phyloP scores from a whole-genome alignment of 2,888 invertebrate species.

The Hydrotaea cyrtoneurina region DNA sequence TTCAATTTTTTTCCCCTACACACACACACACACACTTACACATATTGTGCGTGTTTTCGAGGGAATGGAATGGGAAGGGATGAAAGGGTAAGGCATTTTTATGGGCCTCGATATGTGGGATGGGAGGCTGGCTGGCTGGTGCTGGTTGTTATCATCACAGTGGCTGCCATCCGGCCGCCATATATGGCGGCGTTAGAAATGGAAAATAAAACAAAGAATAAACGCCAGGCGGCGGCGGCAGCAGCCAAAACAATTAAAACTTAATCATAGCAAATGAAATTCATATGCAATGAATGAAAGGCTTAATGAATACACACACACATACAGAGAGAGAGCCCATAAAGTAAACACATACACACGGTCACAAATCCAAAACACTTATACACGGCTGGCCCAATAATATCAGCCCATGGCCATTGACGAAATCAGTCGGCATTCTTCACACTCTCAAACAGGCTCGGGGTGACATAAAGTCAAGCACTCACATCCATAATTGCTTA shows the following conservation, averaged over 20 bases:
- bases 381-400: too few relatives aligned
- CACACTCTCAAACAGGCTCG: too few relatives aligned
- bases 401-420: too few relatives aligned
- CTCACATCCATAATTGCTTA: constrained; percentile 42
- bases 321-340: too few relatives aligned
- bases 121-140: not conserved
- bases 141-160: not conserved
- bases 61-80: too few relatives aligned
- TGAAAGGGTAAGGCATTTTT: not conserved
- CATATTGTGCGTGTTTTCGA: not conserved
- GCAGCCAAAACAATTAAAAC: constrained; percentile 43
- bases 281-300: constrained; percentile 43
- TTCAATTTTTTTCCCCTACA: not conserved
- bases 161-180: not conserved
- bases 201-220: constrained; percentile 1
- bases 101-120: not conserved
- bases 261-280: constrained; percentile 46
- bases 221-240: not conserved
- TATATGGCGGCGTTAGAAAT: not conserved
- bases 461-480: not conserved
- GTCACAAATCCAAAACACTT: too few relatives aligned
- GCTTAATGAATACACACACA: not conserved
- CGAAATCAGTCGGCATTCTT: too few relatives aligned
- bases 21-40: not conserved
- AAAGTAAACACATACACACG: not conserved